Base-by-base conservation (phyloP, 2,888 invertebrate species). In the Acanthopleura granulata region DNA sequence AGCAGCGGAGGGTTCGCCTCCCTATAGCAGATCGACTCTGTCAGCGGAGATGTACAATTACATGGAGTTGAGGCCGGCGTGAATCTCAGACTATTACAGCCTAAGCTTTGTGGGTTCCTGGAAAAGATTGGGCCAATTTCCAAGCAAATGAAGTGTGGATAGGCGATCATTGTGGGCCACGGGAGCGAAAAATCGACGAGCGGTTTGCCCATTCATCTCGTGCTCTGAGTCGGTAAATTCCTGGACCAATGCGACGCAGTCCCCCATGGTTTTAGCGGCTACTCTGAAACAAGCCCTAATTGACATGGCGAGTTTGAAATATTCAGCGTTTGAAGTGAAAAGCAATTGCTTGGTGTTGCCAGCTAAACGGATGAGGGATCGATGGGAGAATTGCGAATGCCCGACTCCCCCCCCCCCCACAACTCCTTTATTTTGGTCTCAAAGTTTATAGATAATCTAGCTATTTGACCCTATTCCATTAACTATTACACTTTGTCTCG, bases 261-360 rank as follows among this genome's bases (percentile, higher is more conserved):
- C 29, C 66, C 66, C 22, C 66, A 25, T 27, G 29, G 66, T 16
- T 66, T 16, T 66, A 22, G 22, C 16, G 27, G 27, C 16, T 27
- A 27, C 29, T 27, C 22, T 66, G 66, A 66, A 66, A 66, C 66
- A 66, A 66, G 66, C 27, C 66, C 66, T 66, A 66, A 66, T 66
- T 66, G 66, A 27, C 29, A 27, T 22, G 66, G 16, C 66, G 25
- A 22, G 9, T 66, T 66, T 22, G 66, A 66, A 66, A 66, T 27
- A 66, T 22, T 66, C 66, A 66, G 66, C 66, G 29, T 22, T 27
- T 66, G 29, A 27, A 27, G 66, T 12, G 66, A 27, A 22, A 66
- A 22, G 66, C 29, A 66, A 66, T 66, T 66, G 66, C 29, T 66
- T 15, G 25, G 29, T 18, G 29, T 66, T 27, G 22, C 27, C 27